Evolutionary conservation across 1,140 invertebrate species (phyloP), one percentile per base, ranked within the genome.

Genomic region (Drosophila jambulina): DNA sequence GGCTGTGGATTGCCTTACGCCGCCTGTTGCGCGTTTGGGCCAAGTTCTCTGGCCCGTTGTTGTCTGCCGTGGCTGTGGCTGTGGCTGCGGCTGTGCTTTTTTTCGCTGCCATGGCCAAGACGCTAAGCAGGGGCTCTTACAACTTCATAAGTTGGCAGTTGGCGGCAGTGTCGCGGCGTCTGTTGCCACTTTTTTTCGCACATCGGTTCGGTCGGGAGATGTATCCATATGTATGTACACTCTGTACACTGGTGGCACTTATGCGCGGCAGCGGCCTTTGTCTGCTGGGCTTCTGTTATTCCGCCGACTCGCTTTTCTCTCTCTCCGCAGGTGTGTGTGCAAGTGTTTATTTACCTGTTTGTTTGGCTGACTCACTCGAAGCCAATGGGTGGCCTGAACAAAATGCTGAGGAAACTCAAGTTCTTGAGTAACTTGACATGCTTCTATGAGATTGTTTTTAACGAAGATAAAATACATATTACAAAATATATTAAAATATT

Each of bases 91-190:
- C 29, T 7, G 4, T 36, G 40, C 12, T 48, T 38, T 57, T n/a
- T n/a, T 38, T 54, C 21, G 25, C 64, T 71, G 78, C 65, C 72
- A 61, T 84, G 84, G 84, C 81, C 85, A 80, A 87, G 84, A 69
- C 68, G 68, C 78, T 81, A 68, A 80, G 82, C 59, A 54, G 40
- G 59, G 77, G 63, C 79, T 86, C 62, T 85, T 70, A 85, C 82
- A 86, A 86, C 82, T 85, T 78, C 60, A 86, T 86, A 85, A 85
- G 82, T 78, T 82, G 77, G 46, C 57, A 85, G 78, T 78, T 78
- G 77, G 49, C 56, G 38, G 54, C 59, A 42, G 42, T 77, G 56
- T 56, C 69, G 38, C 27, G 36, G 63, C 51, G 43, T 4, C 48
- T 76, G 65, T 21, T 68, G 80, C 64, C 38, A 42, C 65, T 81